A percentile compares a stretch with the other conserved stretches of the same genome.
Conservation (phyloP, 2,797 vertebrate species). For the Acomys russatus region DNA sequence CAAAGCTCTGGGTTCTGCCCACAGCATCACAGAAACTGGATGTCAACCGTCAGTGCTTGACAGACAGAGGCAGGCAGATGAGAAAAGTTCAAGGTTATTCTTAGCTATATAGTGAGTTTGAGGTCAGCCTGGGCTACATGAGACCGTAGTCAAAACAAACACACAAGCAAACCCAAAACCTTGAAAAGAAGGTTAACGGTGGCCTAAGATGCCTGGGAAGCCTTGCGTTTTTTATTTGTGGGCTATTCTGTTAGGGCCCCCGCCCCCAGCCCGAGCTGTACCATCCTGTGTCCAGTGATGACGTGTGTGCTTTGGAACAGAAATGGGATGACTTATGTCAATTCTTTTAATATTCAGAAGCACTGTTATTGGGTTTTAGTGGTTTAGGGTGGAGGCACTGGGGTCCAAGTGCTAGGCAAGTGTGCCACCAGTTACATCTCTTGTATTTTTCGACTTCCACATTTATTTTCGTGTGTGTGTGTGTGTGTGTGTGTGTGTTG, state of each 20-base stretch:
- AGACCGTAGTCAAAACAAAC: not conserved
- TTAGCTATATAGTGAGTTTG: not conserved
- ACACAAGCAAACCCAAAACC: not conserved
- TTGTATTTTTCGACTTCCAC: too few relatives aligned
- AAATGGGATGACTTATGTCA: not conserved
- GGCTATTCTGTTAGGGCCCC: not conserved
- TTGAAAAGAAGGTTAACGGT: constrained; percentile 8
- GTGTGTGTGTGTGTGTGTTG: not conserved
- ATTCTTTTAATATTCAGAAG: not conserved
- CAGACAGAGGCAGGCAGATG: not conserved
- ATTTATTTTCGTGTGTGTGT: not conserved
- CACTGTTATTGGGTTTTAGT: not conserved
- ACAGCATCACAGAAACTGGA: not conserved
- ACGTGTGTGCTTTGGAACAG: constrained; percentile 17
- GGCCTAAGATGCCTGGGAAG: not conserved
- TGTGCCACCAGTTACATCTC: not conserved
- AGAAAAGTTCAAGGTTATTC: not conserved
- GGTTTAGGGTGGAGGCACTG: not conserved
- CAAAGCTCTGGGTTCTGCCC: not conserved
- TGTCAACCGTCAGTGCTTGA: not conserved
- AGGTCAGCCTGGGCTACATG: not conserved
- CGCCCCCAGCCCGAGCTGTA: not conserved
- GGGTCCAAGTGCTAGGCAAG: not conserved
- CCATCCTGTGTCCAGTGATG: not conserved
- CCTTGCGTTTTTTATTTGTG: not conserved